Conservation (phyloP, 2,888 invertebrate genomes). For the Zonitis immaculata region DNA sequence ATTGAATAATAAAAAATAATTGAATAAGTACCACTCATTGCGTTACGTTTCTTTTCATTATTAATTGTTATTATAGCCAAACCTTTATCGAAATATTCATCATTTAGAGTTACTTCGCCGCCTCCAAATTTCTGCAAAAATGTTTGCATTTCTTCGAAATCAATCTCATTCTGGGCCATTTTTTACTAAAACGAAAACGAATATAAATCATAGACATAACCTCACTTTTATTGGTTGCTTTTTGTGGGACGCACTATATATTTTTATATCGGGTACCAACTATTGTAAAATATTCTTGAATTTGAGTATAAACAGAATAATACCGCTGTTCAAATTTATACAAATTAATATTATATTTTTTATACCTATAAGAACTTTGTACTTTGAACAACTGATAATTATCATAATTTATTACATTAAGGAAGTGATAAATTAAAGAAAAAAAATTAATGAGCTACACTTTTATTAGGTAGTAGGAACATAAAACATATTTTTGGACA, state of each 20-base stretch:
- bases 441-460: not conserved
- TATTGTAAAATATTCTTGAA: no score
- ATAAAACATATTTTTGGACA: not conserved
- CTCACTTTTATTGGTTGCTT: no score
- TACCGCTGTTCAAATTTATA: no score
- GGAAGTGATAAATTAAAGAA: not conserved
- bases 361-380: not conserved
- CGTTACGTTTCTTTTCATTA: conserved; percentile 38
- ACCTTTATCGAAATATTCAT: conserved; percentile 32
- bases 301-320: no score
- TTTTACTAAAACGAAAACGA: no score
- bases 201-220: no score
- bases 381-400: not conserved
- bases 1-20: not conserved
- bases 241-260: no score
- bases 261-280: no score
- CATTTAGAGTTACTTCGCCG: conserved; percentile 30
- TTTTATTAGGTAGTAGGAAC: not conserved
- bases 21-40: conserved; percentile 35
- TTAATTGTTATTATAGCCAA: conserved; percentile 37
- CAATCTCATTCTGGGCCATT: not conserved
- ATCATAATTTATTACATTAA: not conserved
- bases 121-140: conserved; percentile 28
- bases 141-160: conserved; percentile 25
- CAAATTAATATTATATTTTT: not conserved